Base-by-base conservation (phyloP, 2,113 vertebrate genomes). In the Crotalus tigris region DNA sequence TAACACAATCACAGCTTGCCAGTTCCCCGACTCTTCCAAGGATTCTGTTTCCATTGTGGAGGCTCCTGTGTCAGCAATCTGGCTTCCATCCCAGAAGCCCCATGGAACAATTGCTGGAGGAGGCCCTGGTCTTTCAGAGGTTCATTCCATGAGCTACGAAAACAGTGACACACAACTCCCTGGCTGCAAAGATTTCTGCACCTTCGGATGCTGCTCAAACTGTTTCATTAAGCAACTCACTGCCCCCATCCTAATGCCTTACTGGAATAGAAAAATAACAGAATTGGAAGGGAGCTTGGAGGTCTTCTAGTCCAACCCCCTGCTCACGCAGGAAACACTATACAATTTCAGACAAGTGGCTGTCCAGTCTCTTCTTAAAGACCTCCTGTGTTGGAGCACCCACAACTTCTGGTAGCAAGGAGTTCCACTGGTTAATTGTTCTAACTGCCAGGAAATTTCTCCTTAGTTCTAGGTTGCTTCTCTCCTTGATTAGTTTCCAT, bases 1-100 rank as follows among this genome's bases (percentile, higher is more conserved):
- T 51, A 92, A 39, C 19, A 88, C 58, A 91, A 92, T 91, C 90
- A 55, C 89, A 89, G 69, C 57, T 69, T 93, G 90, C 90, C 90
- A 88, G 46, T 91, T 88, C 61, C 88, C 87, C 49, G 44, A 12
- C 8, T 75, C 53, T 90, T 85, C 86, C 33, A 57, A 94, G 64
- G 86, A 88, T 91, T 91, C 91, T 29, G 85, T 89, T 93, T 57
- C 53, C 81, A 61, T 49, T 92, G 91, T 87, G 64, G 61, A 92
- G 33, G 91, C 55, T 92, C 89, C 91, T 64, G 46, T 91, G 33
- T 88, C 89, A 94, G 53, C 87, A 85, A 33, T 59, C 55, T 89
- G 75, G 91, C 88, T 86, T 21, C 26, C 8, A 6, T 93, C 92
- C 81, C 75, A 90, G 86, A 55, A 89, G 46, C 33, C 6, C 85